These are phyloP conservation scores for Griposia aprilina DNA, from an alignment of 2,888 invertebrate species.

Conservation along the genomic window DNA sequence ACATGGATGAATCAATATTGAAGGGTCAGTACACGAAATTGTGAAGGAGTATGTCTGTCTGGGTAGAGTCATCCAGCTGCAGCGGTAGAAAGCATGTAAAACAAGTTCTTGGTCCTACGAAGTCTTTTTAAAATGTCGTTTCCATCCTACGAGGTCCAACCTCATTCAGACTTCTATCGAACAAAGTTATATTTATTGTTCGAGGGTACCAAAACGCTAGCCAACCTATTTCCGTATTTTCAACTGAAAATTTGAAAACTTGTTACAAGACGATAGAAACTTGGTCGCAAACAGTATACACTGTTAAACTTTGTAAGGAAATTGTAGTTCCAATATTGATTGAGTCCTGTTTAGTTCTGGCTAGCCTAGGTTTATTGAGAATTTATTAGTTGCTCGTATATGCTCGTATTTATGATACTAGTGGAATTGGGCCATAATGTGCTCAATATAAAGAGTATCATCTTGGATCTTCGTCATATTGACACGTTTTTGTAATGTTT, in stretches of 20 bases:
- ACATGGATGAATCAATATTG: too few relatives aligned
- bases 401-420: neutral
- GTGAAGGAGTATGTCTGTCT: too few relatives aligned
- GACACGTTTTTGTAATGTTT: neutral
- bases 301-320: conserved; percentile 56
- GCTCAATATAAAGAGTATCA: neutral
- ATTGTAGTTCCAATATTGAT: conserved; percentile 61
- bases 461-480: neutral
- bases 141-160: neutral
- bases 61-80: neutral
- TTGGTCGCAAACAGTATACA: conserved; percentile 55
- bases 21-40: neutral
- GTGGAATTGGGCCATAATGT: neutral
- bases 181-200: conserved; percentile 11
- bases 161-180: conserved; percentile 6
- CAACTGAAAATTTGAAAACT: conserved; percentile 59
- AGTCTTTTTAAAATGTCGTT: neutral
- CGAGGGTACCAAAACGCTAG: conserved; percentile 24
- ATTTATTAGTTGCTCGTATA: conserved; percentile 30
- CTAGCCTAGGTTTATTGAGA: conserved; percentile 37
- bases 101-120: neutral
- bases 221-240: conserved; percentile 51
- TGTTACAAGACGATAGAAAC: conserved; percentile 53
- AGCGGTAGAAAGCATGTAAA: neutral
- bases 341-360: conserved; percentile 39